Percentiles rank a stretch among this genome's conserved stretches.
These are phyloP conservation scores for Callaeas wilsoni DNA, from an alignment of 2,113 vertebrate species.

Conservation along the genomic window DNA sequence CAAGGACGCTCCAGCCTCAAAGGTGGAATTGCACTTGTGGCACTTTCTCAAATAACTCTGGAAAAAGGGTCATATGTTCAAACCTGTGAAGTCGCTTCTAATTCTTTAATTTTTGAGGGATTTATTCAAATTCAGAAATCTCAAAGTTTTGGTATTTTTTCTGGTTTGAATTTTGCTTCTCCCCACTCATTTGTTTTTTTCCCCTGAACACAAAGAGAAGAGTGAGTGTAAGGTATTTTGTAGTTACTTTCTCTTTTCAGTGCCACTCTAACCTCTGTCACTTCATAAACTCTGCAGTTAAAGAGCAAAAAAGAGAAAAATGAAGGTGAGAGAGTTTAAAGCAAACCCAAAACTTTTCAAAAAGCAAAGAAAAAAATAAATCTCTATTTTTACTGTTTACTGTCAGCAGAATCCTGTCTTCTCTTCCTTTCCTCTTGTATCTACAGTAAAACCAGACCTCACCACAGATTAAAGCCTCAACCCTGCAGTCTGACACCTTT, in stretches of 20 bases:
- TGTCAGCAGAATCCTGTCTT: not conserved
- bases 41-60: not conserved
- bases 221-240: not conserved
- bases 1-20: not conserved
- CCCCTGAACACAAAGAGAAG: not conserved
- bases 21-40: not conserved
- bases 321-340: not conserved
- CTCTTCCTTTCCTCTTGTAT: not conserved
- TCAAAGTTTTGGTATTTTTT: not conserved
- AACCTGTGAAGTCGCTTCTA: not conserved
- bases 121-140: not conserved
- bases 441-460: not conserved
- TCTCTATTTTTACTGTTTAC: not conserved
- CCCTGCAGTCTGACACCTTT: not conserved
- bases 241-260: not conserved
- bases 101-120: not conserved
- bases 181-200: not conserved
- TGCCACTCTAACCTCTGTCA: not conserved
- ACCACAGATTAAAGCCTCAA: not conserved
- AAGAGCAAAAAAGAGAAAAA: not conserved
- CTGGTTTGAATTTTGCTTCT: not conserved
- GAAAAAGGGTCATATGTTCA: not conserved
- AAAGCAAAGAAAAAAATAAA: not conserved
- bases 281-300: not conserved
- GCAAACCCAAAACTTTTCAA: not conserved